Conservation (phyloP, 1,140 invertebrate species). For the Melitaea cinxia region DNA sequence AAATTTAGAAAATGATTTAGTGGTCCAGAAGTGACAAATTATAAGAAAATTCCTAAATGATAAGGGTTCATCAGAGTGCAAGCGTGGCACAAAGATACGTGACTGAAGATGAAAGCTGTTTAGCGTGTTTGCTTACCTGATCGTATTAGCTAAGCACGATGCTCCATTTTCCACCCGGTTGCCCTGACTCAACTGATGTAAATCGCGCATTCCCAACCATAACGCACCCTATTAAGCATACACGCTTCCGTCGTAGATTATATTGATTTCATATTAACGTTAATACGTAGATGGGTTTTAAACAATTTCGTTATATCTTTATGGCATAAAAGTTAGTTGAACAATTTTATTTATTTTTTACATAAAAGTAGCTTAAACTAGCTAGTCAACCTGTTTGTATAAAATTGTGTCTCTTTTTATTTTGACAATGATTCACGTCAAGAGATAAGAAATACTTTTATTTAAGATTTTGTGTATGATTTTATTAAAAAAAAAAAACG, state of each 20-base stretch:
- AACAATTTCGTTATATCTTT: background rate
- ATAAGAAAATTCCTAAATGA: slow-evolving; percentile 20
- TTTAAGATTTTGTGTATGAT: too few relatives aligned
- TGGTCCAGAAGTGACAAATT: background rate
- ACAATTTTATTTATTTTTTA: too few relatives aligned
- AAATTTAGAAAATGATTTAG: too few relatives aligned
- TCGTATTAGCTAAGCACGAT: slow-evolving; percentile 76
- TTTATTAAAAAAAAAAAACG: too few relatives aligned
- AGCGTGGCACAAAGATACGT: slow-evolving; percentile 59
- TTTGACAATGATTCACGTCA: too few relatives aligned
- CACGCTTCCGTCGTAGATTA: slow-evolving; percentile 48
- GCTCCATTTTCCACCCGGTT: slow-evolving; percentile 72
- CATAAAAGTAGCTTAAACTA: too few relatives aligned
- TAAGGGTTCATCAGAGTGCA: slow-evolving; percentile 46
- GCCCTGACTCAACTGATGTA: slow-evolving; percentile 70
- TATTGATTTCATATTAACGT: slow-evolving; percentile 31
- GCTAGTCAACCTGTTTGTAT: too few relatives aligned
- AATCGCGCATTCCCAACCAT: slow-evolving; percentile 66
- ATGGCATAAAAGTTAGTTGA: background rate
- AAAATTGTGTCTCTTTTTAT: too few relatives aligned
- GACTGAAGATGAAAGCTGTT: slow-evolving; percentile 77
- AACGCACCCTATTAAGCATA: slow-evolving; percentile 64
- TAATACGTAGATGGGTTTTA: slow-evolving; percentile 13
- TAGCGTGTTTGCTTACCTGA: slow-evolving; percentile 75
- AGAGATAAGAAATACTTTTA: too few relatives aligned